Evolutionary conservation across 2,797 vertebrate species (phyloP).

Genomic region (Leptoclinus maculatus): DNA sequence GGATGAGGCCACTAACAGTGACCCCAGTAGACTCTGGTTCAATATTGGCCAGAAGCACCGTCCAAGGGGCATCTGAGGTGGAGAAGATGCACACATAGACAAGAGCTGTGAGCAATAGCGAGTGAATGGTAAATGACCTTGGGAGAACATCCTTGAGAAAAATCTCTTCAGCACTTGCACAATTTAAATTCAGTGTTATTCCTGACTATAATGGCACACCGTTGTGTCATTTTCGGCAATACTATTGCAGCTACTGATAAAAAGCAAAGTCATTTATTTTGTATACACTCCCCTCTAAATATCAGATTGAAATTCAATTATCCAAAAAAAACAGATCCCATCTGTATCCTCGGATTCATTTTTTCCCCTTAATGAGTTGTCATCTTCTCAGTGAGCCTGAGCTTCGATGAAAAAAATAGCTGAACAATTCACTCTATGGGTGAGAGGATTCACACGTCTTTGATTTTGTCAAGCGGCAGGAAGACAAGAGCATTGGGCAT

Average conservation of each 20-base stretch:
- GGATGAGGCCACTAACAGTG: slow-evolving; percentile 90
- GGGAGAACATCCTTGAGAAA: slow-evolving; percentile 20
- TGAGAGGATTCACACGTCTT: slow-evolving; percentile 50
- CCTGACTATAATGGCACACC: slow-evolving; percentile 34
- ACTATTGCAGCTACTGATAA: slow-evolving; percentile 54
- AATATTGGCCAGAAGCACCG: slow-evolving; percentile 91
- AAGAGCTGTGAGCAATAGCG: slow-evolving; percentile 24
- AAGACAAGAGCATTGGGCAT: slow-evolving; percentile 48
- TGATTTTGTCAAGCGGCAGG: slow-evolving; percentile 56
- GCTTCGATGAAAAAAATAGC: slow-evolving; percentile 54
- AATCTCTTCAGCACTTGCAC: neutral
- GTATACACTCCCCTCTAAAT: slow-evolving; percentile 54
- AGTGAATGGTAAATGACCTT: slow-evolving; percentile 31
- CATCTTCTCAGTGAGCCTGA: slow-evolving; percentile 58
- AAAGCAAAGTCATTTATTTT: slow-evolving; percentile 69
- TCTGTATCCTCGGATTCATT: slow-evolving; percentile 72
- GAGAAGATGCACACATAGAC: slow-evolving; percentile 18
- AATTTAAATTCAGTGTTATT: slow-evolving; percentile 52
- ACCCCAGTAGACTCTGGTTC: slow-evolving; percentile 89
- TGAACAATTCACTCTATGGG: slow-evolving; percentile 46
- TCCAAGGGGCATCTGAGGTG: slow-evolving; percentile 92
- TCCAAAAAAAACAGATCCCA: slow-evolving; percentile 65
- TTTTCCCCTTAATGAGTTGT: slow-evolving; percentile 75
- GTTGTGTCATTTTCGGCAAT: slow-evolving; percentile 62
- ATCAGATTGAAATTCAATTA: slow-evolving; percentile 78